These are phyloP conservation scores for Brevimyrus niger DNA, from an alignment of 2,113 vertebrate species.

Conservation along the genomic window DNA sequence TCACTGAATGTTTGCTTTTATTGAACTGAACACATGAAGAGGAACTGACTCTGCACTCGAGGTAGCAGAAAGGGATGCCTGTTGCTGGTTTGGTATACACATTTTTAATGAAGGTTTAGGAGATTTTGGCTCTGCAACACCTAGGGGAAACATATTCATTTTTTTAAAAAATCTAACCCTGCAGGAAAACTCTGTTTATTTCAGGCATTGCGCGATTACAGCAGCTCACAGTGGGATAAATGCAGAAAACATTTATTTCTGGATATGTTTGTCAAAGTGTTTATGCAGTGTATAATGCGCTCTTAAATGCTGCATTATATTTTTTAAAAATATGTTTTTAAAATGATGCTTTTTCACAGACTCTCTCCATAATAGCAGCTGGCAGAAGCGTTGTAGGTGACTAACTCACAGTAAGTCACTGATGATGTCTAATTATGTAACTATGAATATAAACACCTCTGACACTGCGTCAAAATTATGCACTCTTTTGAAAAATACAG, in stretches of 20 bases:
- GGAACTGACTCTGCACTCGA: not conserved
- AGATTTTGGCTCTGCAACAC: not conserved
- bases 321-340: not conserved
- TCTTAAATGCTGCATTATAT: not conserved
- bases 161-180: not conserved
- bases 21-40: not conserved
- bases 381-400: not conserved
- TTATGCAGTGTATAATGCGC: not conserved
- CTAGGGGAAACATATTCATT: not conserved
- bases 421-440: not conserved
- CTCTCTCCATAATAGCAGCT: not conserved
- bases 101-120: not conserved
- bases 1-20: not conserved
- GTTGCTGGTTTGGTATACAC: not conserved
- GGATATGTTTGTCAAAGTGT: not conserved
- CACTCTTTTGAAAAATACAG: not conserved
- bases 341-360: not conserved
- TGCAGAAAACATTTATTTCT: not conserved
- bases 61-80: not conserved
- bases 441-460: not conserved
- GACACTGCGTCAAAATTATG: not conserved
- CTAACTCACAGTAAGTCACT: not conserved
- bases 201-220: not conserved
- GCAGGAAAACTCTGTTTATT: not conserved
- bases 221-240: not conserved